Evolutionary conservation across 2,113 vertebrate species (phyloP), one percentile per base, ranked within the genome.

Genomic region (Vulpes vulpes): DNA sequence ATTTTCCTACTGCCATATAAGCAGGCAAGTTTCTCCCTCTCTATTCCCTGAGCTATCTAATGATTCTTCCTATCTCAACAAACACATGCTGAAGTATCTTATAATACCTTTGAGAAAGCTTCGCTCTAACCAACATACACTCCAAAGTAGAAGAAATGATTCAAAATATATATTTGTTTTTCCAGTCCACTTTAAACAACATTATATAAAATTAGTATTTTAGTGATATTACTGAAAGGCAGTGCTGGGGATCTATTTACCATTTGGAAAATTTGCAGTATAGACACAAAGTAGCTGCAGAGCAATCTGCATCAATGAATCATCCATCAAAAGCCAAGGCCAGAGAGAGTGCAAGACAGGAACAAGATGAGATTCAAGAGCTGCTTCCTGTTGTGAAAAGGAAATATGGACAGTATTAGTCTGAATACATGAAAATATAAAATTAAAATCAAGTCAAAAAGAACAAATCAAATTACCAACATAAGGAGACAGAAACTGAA

Each of bases 251-350:
- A 76, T 79, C 64, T 43, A 97, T 89, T 98, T 98, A 99, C 99
- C 99, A 98, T 98, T 83, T 89, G 99, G 98, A 97, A 98, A 99
- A 97, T 99, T 98, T 95, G 99, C 99, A 0, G 99, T 99, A 96
- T 99, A 99, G 97, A 99, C 99, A 89, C 99, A 99, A 91, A 99
- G 99, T 38, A 99, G 98, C 98, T 99, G 99, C 98, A 99, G 98
- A 81, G 98, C 99, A 19, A 97, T 98, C 96, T 99, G 99, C 99
- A 99, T 99, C 82, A 99, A 87, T 7, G 98, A 91, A 82, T 99
- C 99, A 1, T 99, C 99, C 98, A 99, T 97, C 97, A 99, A 96
- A 94, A 99, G 96, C 99, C 99, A 99, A 0, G 99, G 99, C 99
- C 99, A 99, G 3, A 99, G 98, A 23, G 99, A 98, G 94, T 99